Evolutionary conservation across 2,888 invertebrate genomes (phyloP), one percentile per base, ranked within the genome.

Genomic region (Spatulosminthurus flaviceps): DNA sequence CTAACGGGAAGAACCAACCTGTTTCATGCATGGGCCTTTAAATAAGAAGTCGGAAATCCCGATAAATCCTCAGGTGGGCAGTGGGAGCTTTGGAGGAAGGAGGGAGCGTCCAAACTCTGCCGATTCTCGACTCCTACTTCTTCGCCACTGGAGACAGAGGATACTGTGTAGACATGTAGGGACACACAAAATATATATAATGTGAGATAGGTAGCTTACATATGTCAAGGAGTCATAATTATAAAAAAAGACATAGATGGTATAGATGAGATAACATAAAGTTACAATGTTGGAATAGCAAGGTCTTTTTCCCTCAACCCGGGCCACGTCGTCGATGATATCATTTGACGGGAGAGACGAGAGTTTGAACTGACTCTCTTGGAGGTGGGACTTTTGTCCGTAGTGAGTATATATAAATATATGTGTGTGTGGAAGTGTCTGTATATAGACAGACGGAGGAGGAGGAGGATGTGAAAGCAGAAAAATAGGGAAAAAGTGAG

Each of bases 61-160:
- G 29, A 42, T 42, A 82, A 83, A 83, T 83, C 83, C 83, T 85
- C 85, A 85, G 85, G 85, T 85, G 85, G 83, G 83, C 80, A 79
- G 69, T 74, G 74, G 64, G 24, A 60, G 16, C 51, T 51, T 51
- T 51, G 51, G 34, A 26, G 41, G 22, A 70, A 70, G 71, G 71
- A 70, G 21, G 29, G 28, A 70, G 41, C 34, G 71, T 24, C 41
- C 22, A 21, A 51, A 51, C 16, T 19, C n/a, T 2, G 5, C 34
- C 34, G 34, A 34, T 9, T 4, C 9, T 7, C 34, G 34, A 9
- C 5, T 34, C 34, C 34, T 34, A 9, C 9, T 34, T n/a, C n/a
- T n/a, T 9, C 34, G 9, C 34, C 34, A 9, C 34, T 34, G 34
- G 34, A 34, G 34, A 34, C 34, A 34, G 34, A 9, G 9, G 9